Evolutionary conservation across 2,113 vertebrate species (phyloP).

Genomic region (Chunga burmeisteri): DNA sequence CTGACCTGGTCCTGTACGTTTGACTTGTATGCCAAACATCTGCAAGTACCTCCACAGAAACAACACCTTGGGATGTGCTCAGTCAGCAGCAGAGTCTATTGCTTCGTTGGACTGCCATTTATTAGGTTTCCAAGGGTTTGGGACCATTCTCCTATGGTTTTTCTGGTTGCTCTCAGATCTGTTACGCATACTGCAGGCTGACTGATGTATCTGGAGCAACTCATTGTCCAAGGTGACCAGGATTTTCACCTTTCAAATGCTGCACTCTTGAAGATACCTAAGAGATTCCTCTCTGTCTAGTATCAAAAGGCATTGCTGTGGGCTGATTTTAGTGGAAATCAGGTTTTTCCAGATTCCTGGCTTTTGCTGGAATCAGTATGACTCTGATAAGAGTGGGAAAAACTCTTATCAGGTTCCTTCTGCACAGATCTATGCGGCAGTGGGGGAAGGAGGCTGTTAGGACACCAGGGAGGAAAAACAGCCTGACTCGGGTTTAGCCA

Average conservation of each 20-base stretch:
- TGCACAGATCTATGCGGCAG: neutral
- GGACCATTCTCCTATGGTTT: neutral
- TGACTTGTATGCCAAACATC: neutral
- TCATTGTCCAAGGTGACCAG: neutral
- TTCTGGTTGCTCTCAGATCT: neutral
- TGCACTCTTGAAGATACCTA: neutral
- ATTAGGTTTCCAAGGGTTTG: neutral
- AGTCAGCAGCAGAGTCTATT: neutral
- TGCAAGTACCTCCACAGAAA: neutral
- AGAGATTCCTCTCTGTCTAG: neutral
- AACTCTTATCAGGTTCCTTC: neutral
- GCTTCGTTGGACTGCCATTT: neutral
- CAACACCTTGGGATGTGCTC: neutral
- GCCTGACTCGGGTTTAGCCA: neutral
- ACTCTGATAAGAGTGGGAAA: neutral
- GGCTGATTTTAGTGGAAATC: neutral
- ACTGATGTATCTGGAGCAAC: neutral
- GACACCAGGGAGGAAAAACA: neutral
- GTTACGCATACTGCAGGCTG: neutral
- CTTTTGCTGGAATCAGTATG: neutral
- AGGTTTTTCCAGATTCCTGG: neutral
- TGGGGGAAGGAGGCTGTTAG: neutral
- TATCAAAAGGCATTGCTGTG: neutral
- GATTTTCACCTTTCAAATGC: neutral
- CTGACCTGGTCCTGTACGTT: neutral